Evolutionary conservation across 1,140 invertebrate genomes (phyloP).

Genomic region (Heliconius congener): DNA sequence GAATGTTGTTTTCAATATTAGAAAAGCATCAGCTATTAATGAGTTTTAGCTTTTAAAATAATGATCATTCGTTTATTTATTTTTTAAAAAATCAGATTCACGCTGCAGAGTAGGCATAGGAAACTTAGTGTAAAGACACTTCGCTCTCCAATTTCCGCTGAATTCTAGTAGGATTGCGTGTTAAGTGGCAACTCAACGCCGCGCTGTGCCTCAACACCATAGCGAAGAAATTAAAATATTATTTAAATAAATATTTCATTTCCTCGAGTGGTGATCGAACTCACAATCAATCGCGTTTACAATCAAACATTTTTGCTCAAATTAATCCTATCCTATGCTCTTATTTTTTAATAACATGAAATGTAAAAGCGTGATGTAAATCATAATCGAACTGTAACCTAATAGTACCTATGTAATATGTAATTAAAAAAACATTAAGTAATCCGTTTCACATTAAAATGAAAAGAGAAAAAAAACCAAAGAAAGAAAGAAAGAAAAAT

Average conservation of each 20-base stretch:
- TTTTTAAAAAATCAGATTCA: not conserved
- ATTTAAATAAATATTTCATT: too few relatives aligned
- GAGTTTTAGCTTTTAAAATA: not conserved
- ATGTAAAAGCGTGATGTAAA: not conserved
- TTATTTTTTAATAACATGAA: not conserved
- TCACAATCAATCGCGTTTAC: too few relatives aligned
- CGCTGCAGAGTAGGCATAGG: too few relatives aligned
- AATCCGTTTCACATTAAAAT: not conserved
- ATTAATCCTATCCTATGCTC: too few relatives aligned
- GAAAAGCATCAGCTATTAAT: slow-evolving; percentile 1
- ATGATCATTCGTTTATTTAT: not conserved
- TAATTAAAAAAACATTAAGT: not conserved
- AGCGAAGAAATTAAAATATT: too few relatives aligned
- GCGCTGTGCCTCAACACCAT: too few relatives aligned
- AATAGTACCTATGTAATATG: not conserved
- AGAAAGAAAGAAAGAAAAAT: slow-evolving; percentile 34
- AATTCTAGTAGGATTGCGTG: too few relatives aligned
- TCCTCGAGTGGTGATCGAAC: too few relatives aligned
- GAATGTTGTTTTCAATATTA: slow-evolving; percentile 9
- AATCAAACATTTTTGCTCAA: too few relatives aligned
- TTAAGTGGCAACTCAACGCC: too few relatives aligned
- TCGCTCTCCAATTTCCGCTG: too few relatives aligned
- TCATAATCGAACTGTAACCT: not conserved
- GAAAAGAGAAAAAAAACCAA: slow-evolving; percentile 11
- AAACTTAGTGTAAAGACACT: too few relatives aligned